A percentile compares a stretch with the other conserved stretches of the same genome.
These are phyloP conservation scores for Alviniconcha marisindica DNA, from an alignment of 1,140 invertebrate species.

Conservation along the genomic window DNA sequence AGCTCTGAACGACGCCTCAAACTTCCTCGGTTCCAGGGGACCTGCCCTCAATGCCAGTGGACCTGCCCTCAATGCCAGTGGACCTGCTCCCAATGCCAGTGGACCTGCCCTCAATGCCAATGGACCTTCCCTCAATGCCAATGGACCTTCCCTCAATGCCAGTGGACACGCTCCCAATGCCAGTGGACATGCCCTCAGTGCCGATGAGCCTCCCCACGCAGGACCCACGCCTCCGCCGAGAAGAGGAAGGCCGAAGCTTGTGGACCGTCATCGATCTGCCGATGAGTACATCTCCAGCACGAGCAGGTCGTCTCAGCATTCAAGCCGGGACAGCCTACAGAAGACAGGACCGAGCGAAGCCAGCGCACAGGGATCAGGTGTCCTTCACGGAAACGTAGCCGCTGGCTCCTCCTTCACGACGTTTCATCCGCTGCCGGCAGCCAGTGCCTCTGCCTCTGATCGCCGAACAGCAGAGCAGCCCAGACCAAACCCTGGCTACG, in stretches of 20 bases:
- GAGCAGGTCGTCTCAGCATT: neutral
- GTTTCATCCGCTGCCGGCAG: no score
- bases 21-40: neutral
- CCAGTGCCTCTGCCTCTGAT: neutral
- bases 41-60: neutral
- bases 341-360: no score
- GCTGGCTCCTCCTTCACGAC: neutral
- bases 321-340: neutral
- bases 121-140: neutral
- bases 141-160: neutral
- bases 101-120: neutral
- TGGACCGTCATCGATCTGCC: neutral
- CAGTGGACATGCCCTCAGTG: no score
- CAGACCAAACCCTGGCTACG: neutral
- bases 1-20: constrained; percentile 1
- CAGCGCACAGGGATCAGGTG: no score
- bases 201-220: neutral
- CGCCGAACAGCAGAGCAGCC: neutral
- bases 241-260: neutral
- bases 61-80: neutral
- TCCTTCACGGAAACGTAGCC: neutral
- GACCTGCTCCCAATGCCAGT: neutral
- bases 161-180: neutral
- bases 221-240: neutral
- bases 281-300: no score